Evolutionary conservation across 2,797 vertebrate species (phyloP).

Genomic region (Okamejei kenojei): DNA sequence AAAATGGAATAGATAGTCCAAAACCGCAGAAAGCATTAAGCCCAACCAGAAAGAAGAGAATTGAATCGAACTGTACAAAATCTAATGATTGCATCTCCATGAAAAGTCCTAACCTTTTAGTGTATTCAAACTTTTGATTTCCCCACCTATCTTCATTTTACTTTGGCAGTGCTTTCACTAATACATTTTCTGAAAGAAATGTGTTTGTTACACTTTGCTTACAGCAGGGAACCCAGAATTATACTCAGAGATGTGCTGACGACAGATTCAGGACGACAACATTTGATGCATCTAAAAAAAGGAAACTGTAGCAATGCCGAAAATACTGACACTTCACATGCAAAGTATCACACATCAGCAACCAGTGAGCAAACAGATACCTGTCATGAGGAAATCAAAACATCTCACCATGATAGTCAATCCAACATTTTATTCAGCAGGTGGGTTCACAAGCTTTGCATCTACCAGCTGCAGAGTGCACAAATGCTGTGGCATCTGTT

Average conservation of each 20-base stretch:
- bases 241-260: slow-evolving; percentile 64
- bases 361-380: slow-evolving; percentile 28
- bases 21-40: background rate
- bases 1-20: background rate
- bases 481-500: slow-evolving; percentile 17
- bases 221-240: slow-evolving; percentile 68
- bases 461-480: background rate
- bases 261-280: slow-evolving; percentile 48
- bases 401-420: slow-evolving; percentile 32
- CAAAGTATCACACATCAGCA: slow-evolving; percentile 26
- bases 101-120: background rate
- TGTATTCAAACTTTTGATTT: background rate
- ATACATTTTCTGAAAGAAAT: background rate
- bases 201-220: slow-evolving; percentile 45
- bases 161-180: background rate
- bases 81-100: background rate
- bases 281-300: slow-evolving; percentile 34
- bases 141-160: background rate
- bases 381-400: slow-evolving; percentile 35
- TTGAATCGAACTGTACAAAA: background rate
- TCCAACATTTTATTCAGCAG: slow-evolving; percentile 36
- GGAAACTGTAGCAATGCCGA: slow-evolving; percentile 22
- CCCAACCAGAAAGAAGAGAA: background rate
- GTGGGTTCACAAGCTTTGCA: slow-evolving; percentile 23
- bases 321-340: slow-evolving; percentile 33